Evolutionary conservation across 2,113 vertebrate species (phyloP).

Genomic region (Neofelis nebulosa): DNA sequence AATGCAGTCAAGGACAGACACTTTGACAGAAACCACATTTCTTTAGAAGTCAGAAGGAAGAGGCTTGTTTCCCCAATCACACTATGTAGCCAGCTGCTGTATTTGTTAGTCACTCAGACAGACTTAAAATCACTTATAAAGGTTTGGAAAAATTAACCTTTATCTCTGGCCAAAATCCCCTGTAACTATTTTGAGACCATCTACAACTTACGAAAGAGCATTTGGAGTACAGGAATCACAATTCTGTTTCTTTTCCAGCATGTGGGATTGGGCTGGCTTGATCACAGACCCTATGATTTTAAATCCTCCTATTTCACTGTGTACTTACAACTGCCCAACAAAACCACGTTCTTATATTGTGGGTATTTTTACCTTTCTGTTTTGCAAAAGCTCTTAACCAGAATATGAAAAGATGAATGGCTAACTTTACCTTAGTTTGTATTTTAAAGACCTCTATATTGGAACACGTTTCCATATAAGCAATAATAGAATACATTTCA

Average conservation of each 20-base stretch:
- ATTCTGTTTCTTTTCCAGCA: not conserved
- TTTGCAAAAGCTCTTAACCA: not conserved
- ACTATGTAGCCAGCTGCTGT: not conserved
- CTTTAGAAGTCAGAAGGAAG: not conserved
- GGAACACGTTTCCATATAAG: not conserved
- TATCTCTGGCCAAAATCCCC: not conserved
- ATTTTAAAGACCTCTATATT: not conserved
- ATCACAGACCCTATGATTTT: not conserved
- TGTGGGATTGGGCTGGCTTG: not conserved
- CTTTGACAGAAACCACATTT: not conserved
- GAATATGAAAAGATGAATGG: not conserved
- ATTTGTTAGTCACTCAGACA: not conserved
- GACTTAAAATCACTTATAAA: not conserved
- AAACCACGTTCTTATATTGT: not conserved
- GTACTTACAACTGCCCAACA: fast-evolving
- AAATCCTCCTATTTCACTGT: not conserved
- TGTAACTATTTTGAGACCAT: not conserved
- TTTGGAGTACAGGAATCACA: not conserved
- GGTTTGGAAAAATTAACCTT: not conserved
- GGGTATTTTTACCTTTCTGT: not conserved
- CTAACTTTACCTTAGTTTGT: not conserved
- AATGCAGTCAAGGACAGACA: not conserved
- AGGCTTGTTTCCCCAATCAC: fast-evolving
- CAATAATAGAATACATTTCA: not conserved
- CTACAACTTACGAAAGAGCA: not conserved